Evolutionary conservation across 2,888 invertebrate genomes (phyloP), one percentile per base, ranked within the genome.

Genomic region (Limnephilus marmoratus): DNA sequence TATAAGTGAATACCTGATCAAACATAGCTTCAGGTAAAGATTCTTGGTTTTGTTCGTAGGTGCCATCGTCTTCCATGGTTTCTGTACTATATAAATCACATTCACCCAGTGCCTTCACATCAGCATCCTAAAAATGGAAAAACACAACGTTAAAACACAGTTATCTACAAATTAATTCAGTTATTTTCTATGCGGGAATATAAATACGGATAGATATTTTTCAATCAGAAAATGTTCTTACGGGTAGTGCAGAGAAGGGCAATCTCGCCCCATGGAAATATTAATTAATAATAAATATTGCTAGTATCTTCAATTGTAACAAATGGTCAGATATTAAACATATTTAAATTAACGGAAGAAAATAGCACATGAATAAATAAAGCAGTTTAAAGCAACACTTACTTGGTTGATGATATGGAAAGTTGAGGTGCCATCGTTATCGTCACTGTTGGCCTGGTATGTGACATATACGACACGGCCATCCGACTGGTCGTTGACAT

Each of bases 381-480:
- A 68, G 24, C 68, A 68, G 68, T 24, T 68, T 34, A 90, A 11
- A 9, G 31, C 41, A 5, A 45, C 7, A 85, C 80, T 45, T 93
- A 94, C 94, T 93, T 94, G 91, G 93, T 93, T 91, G 93, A 94
- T 90, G 93, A 91, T 92, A 91, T 92, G 89, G 92, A 93, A 92
- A 90, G 93, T 88, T 87, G 91, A 91, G 49, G 82, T 91, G 81
- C 93, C 93, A 85, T 92, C 92, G 18, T 91, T 89, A 29, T 93
- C 93, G 85, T 92, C 92, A 86, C 90, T 91, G n/a, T 85, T 90
- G 49, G 93, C 89, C 86, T 93, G 92, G 81, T 96, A 96, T 1
- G 96, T 95, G 85, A 96, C 96, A 94, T 96, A 96, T 29, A 96
- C 96, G 88, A 96, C 95, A 34, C 90, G 90, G 41, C 90, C 90